Base-by-base conservation (phyloP, 2,888 invertebrate species). In the Syrphus vitripennis region DNA sequence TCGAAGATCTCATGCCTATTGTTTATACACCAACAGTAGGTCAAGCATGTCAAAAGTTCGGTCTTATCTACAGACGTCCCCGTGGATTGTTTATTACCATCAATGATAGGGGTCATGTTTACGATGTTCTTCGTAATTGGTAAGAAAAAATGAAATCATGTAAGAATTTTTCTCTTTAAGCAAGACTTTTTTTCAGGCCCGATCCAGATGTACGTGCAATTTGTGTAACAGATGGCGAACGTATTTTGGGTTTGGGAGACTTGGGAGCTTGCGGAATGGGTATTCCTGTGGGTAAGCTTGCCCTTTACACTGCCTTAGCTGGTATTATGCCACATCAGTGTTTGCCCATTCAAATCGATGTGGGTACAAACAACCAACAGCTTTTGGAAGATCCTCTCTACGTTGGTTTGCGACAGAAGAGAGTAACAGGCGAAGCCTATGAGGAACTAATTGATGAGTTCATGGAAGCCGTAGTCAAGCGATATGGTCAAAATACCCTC, bases 1-100 rank as follows among this genome's bases (percentile, higher is more conserved):
- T 98, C 83, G 98, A 98, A 92, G 95, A 96, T 90, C 95, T 98
- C 93, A 96, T 99, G 96, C 99, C 99, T 0, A 98, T 99, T 90
- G 98, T 99, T 19, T 99, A 99, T 92, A 99, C 99, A 0, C 99
- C 99, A 0, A 99, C 99, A 0, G 99, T 99, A 19, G 99, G 99
- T 1, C 93, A 97, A 90, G 99, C 99, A 0, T 99, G 99, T 92
- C 99, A 99, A 93, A 97, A 97, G 90, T 99, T 98, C 91, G 99
- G 99, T 55, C 95, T 98, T 87, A 97, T 99, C 91, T 98, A 97
- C 92, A 94, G 98, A 87, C 95, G 98, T 91, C 98, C 99, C 0
- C 95, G 98, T 90, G 99, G 99, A 82, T 94, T 99, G 10, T 99
- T 98, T 92, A 95, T 99, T 89, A 98, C 99, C 3, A 97, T 98